Conservation (phyloP, 2,797 vertebrate genomes). For the Hafferia zeledoni region DNA sequence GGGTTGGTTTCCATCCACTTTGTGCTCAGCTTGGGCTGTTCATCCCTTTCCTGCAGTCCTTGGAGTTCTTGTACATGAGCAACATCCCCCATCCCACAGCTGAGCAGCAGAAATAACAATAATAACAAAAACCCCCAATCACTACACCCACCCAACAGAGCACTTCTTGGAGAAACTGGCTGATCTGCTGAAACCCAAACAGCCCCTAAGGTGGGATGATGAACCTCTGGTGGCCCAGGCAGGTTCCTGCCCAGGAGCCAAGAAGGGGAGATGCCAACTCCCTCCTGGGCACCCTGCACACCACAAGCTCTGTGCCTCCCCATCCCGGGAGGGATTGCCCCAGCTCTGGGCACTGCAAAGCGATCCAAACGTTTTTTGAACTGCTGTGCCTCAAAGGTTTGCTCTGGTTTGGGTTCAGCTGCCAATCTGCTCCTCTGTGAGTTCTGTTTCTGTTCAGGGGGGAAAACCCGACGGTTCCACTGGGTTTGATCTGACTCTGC, state of each 20-base stretch:
- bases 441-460: neutral
- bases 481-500: neutral
- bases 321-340: neutral
- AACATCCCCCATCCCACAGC: neutral
- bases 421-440: neutral
- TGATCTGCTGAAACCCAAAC: neutral
- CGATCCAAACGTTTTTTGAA: neutral
- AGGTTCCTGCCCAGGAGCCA: neutral
- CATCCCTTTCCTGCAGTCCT: neutral
- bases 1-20: neutral
- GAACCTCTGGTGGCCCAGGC: neutral
- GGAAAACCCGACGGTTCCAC: neutral
- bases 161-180: neutral
- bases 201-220: neutral
- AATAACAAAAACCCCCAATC: fast-evolving
- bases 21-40: neutral
- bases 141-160: neutral
- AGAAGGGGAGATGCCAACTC: neutral
- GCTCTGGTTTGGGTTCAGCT: neutral
- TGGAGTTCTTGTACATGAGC: neutral
- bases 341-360: neutral
- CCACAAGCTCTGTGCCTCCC: fast-evolving
- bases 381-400: neutral
- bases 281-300: fast-evolving
- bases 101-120: neutral